Percentiles rank a stretch among this genome's conserved stretches.
Evolutionary conservation across 2,797 vertebrate genomes (phyloP).

Genomic region (Garrulus glandarius): DNA sequence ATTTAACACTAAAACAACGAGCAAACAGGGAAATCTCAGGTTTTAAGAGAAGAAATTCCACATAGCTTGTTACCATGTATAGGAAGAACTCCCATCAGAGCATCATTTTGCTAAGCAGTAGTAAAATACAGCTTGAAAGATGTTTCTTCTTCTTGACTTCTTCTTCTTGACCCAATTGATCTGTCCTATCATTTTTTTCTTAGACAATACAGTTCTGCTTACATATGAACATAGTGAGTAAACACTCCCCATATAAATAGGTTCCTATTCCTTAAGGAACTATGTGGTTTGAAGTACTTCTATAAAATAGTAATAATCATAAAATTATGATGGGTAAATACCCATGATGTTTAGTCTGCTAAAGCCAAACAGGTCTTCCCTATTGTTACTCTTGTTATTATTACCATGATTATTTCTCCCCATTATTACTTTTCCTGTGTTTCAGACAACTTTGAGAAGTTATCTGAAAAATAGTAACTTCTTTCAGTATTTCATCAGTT

Average conservation of each 20-base stretch:
- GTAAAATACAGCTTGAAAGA: neutral
- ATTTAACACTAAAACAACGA: neutral
- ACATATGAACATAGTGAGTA: neutral
- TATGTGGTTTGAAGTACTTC: neutral
- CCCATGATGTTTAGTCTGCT: neutral
- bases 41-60: neutral
- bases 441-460: neutral
- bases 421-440: neutral
- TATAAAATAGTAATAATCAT: neutral
- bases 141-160: neutral
- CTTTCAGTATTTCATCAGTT: neutral
- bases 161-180: rapidly evolving
- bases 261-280: neutral
- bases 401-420: neutral
- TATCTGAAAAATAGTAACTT: neutral
- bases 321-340: neutral
- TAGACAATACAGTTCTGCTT: neutral
- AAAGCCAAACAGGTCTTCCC: neutral
- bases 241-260: neutral
- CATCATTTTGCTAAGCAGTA: neutral
- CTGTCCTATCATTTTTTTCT: neutral
- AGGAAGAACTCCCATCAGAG: neutral
- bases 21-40: neutral
- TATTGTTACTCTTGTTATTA: neutral
- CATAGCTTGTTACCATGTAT: rapidly evolving